A percentile compares a stretch with the other conserved stretches of the same genome.
phyloP scores from a whole-genome alignment of 1,140 invertebrate species.

The Atopsyche davidsoni region DNA sequence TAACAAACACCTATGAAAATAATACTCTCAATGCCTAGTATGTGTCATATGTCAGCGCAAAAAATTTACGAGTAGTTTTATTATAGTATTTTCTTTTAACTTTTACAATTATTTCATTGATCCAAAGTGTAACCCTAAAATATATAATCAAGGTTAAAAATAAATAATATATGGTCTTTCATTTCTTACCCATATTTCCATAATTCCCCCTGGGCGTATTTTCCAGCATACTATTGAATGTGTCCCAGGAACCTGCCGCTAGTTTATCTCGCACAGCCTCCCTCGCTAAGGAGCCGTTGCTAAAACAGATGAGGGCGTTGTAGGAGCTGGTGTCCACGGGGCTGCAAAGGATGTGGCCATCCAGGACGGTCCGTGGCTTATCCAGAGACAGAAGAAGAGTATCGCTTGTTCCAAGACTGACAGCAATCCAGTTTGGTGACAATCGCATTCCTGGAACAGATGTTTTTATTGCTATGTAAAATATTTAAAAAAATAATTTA shows the following conservation, averaged over 20 bases:
- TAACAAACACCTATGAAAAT: too few relatives aligned
- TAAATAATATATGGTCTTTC: slow-evolving; percentile 4
- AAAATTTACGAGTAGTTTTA: too few relatives aligned
- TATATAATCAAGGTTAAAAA: too few relatives aligned
- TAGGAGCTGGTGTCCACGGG: slow-evolving; percentile 69
- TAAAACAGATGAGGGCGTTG: slow-evolving; percentile 91
- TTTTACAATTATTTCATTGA: too few relatives aligned
- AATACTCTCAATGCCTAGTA: too few relatives aligned
- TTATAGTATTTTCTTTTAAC: too few relatives aligned
- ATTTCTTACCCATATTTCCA: slow-evolving; percentile 78
- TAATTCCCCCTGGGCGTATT: slow-evolving; percentile 86
- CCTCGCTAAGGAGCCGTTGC: slow-evolving; percentile 87
- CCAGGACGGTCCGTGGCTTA: slow-evolving; percentile 56
- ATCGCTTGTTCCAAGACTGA: slow-evolving; percentile 91
- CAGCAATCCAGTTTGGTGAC: slow-evolving; percentile 71
- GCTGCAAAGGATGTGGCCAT: slow-evolving; percentile 85
- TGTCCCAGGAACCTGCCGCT: slow-evolving; percentile 74
- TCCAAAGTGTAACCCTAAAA: too few relatives aligned
- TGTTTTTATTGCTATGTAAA: too few relatives aligned
- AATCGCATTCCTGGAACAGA: slow-evolving; percentile 68
- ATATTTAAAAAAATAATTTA: too few relatives aligned
- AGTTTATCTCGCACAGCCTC: slow-evolving; percentile 74
- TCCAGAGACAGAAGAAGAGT: slow-evolving; percentile 78
- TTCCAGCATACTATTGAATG: slow-evolving; percentile 76
- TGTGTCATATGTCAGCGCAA: too few relatives aligned